Evolutionary conservation across 2,113 vertebrate species (phyloP), one percentile per base, ranked within the genome.

Genomic region (Cynoglossus semilaevis): DNA sequence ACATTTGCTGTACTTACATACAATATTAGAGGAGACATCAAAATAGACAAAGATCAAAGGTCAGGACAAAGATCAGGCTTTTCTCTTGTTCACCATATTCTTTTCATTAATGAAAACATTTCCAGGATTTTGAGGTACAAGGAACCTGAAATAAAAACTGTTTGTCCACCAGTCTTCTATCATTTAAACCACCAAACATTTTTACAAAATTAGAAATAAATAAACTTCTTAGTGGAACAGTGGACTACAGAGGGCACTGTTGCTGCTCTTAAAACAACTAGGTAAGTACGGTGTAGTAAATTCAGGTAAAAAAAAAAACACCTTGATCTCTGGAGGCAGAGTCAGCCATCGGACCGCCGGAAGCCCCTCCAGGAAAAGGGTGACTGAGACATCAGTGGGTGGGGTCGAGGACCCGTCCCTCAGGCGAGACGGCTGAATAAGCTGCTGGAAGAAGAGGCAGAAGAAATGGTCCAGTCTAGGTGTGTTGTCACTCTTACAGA

Each of bases 381-480:
- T 85, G 22, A 88, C 89, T 19, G 87, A 91, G 46, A 84, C 72
- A 8, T 92, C 84, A 0, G 83, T 79, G 4, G 70, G 67, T 0
- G 85, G 82, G 2, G 80, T 47, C 0, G 83, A 40, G 45, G 83
- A 61, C 55, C 85, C 82, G 57, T 77, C 51, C 2, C 57, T 87
- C 4, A 92, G 67, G 1, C 77, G 83, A 0, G 70, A 81, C 0
- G 93, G 93, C 72, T 91, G 93, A 44, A 97, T 91, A 0, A 93
- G 90, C 81, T 92, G 92, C 88, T 96, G 95, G 88, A 99, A 99
- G 86, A 97, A 92, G 76, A 98, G 88, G 89, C 83, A 93, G 90
- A 99, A 99, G 88, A 99, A 96, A 51, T 94, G 94, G 91, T 99
- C 94, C 90, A 99, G 75, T 35, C 89, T 87, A 63, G 93, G 87